phyloP scores from a whole-genome alignment of 2,797 vertebrate genomes.

The Numenius phaeopus region DNA sequence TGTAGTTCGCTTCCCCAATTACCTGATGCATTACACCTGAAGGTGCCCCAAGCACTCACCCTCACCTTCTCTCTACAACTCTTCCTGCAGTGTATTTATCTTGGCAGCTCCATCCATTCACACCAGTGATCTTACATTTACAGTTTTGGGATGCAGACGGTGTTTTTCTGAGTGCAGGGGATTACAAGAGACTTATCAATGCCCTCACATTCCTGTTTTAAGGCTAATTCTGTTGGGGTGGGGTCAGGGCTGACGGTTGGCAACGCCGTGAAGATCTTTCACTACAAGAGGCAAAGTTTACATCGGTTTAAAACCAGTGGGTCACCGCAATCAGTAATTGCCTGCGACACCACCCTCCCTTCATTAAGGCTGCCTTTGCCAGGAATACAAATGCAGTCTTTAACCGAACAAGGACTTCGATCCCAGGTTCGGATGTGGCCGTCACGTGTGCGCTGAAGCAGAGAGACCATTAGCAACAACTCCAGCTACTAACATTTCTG shows the following conservation, averaged over 20 bases:
- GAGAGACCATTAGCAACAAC: not conserved
- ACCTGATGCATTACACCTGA: not conserved
- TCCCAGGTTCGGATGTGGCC: fast-evolving
- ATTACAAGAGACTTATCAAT: not conserved
- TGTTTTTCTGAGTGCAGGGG: fast-evolving
- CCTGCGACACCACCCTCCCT: not conserved
- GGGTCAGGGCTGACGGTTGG: not conserved
- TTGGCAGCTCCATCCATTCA: not conserved
- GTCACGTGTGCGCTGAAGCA: fast-evolving
- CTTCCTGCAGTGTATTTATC: fast-evolving
- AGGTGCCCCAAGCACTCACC: not conserved
- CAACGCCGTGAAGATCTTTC: fast-evolving
- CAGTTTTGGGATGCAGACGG: not conserved
- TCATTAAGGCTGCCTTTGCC: not conserved
- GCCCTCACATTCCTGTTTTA: not conserved
- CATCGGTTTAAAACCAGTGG: not conserved
- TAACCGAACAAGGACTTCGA: not conserved
- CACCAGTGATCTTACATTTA: not conserved
- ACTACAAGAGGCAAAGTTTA: not conserved
- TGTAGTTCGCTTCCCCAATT: not conserved
- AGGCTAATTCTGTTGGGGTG: not conserved
- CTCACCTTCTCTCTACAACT: not conserved
- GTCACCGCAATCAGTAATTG: not conserved
- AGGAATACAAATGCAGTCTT: not conserved
- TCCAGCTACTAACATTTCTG: not conserved